A percentile compares a stretch with the other conserved stretches of the same genome.
phyloP scores from a whole-genome alignment of 2,797 vertebrate genomes.

The Ceryle rudis region DNA sequence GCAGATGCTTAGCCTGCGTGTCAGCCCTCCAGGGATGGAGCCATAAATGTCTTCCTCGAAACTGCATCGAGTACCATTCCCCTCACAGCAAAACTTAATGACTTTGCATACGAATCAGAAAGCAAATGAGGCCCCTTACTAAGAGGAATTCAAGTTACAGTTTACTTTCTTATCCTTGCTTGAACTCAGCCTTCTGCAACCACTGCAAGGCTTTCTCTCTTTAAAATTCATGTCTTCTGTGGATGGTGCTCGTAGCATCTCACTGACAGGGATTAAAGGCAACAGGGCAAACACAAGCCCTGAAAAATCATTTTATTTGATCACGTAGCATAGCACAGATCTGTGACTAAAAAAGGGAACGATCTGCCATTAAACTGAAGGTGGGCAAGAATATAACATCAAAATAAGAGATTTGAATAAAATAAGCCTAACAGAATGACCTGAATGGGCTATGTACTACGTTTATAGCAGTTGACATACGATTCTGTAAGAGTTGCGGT shows the following conservation, averaged over 20 bases:
- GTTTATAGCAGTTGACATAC: neutral
- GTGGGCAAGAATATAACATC: neutral
- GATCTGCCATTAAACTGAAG: neutral
- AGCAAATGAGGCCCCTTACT: neutral
- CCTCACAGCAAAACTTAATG: neutral
- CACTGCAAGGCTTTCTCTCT: neutral
- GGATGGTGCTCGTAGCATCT: neutral
- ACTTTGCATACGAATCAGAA: neutral
- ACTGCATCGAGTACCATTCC: neutral
- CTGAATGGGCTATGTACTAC: neutral
- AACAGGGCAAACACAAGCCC: neutral
- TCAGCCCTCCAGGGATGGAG: neutral
- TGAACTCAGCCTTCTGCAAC: neutral
- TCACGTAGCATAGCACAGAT: neutral
- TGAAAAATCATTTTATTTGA: neutral
- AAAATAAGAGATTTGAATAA: neutral
- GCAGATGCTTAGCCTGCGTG: neutral
- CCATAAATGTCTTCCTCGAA: constrained; percentile 8
- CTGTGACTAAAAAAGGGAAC: neutral
- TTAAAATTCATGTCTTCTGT: neutral
- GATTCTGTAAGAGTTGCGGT: fast-evolving
- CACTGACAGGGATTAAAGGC: neutral
- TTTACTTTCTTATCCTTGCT: constrained; percentile 8
- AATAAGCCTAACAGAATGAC: neutral
- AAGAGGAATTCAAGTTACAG: neutral